A percentile compares a stretch with the other conserved stretches of the same genome.
Evolutionary conservation across 2,888 invertebrate genomes (phyloP).

Genomic region (Ornithoptera priamus): DNA sequence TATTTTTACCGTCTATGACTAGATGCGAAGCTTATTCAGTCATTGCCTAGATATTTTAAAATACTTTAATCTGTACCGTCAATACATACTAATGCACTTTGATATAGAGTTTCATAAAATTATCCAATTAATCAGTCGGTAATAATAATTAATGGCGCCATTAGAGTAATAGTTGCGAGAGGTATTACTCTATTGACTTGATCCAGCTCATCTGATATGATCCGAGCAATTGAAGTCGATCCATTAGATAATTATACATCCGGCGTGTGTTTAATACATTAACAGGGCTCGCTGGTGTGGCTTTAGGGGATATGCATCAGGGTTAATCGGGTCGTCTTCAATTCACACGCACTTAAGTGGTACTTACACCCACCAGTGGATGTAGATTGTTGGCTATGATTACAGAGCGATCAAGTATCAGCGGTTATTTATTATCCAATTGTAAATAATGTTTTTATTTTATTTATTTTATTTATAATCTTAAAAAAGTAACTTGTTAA

Average conservation of each 20-base stretch:
- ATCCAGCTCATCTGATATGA: conserved; percentile 26
- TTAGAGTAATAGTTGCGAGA: conserved; percentile 13
- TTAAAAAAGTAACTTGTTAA: too few relatives aligned
- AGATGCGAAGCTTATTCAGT: too few relatives aligned
- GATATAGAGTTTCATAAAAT: conserved; percentile 12
- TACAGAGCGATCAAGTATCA: not conserved
- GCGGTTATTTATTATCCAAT: too few relatives aligned
- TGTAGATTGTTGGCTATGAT: conserved; percentile 4
- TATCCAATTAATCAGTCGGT: conserved; percentile 15
- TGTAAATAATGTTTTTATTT: too few relatives aligned
- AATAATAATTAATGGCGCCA: conserved; percentile 25
- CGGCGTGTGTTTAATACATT: conserved; percentile 26
- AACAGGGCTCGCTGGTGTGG: conserved; percentile 14
- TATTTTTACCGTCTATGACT: too few relatives aligned
- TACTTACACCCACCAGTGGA: conserved; percentile 9
- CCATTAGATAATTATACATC: conserved; percentile 27
- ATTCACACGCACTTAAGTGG: conserved; percentile 17
- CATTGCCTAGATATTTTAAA: too few relatives aligned
- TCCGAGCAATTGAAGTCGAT: conserved; percentile 27
- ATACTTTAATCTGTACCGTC: not conserved
- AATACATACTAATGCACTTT: conserved; percentile 1
- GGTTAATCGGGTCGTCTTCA: conserved; percentile 15
- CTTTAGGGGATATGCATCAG: conserved; percentile 16
- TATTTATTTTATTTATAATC: too few relatives aligned
- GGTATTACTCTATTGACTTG: conserved; percentile 25